phyloP scores from a whole-genome alignment of 2,113 vertebrate genomes.

The Archocentrus centrarchus region DNA sequence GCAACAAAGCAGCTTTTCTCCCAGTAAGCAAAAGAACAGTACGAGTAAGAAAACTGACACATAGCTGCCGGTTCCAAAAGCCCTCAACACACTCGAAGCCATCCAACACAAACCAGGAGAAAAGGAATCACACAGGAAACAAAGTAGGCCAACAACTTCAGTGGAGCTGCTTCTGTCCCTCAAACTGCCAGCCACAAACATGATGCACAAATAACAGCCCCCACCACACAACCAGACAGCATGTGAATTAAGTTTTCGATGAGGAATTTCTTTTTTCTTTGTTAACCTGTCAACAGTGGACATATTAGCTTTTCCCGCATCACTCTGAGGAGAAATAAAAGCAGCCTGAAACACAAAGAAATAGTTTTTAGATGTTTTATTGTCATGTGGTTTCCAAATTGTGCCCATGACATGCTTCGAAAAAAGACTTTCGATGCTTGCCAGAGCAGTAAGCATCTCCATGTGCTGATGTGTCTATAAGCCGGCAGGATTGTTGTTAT shows the following conservation, averaged over 20 bases:
- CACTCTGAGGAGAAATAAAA: slow-evolving; percentile 33
- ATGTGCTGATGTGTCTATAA: slow-evolving; percentile 33
- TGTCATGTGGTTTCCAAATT: slow-evolving; percentile 29
- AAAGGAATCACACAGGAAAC: slow-evolving; percentile 3
- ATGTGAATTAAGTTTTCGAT: slow-evolving; percentile 10
- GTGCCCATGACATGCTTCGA: slow-evolving; percentile 10
- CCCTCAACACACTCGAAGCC: slow-evolving; percentile 11
- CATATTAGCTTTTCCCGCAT: slow-evolving; percentile 27
- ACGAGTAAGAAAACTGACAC: slow-evolving; percentile 38
- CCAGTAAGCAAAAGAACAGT: background rate
- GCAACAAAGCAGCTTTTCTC: slow-evolving; percentile 6
- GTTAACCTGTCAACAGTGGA: slow-evolving; percentile 46
- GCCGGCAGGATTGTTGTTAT: background rate
- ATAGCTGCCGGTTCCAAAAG: background rate
- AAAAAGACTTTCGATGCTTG: slow-evolving; percentile 16
- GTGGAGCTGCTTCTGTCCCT: background rate
- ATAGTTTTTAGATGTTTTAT: slow-evolving; percentile 38
- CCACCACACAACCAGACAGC: background rate
- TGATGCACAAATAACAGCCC: slow-evolving; percentile 21
- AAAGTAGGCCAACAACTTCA: slow-evolving; percentile 9
- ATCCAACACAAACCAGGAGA: slow-evolving; percentile 17
- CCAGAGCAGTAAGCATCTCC: slow-evolving; percentile 13
- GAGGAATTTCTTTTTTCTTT: slow-evolving; percentile 17
- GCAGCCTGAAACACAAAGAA: background rate
- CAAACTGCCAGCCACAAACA: slow-evolving; percentile 22